A percentile compares a stretch with the other conserved stretches of the same genome.
Conservation (phyloP, 2,113 vertebrate genomes). For the Chionis minor region DNA sequence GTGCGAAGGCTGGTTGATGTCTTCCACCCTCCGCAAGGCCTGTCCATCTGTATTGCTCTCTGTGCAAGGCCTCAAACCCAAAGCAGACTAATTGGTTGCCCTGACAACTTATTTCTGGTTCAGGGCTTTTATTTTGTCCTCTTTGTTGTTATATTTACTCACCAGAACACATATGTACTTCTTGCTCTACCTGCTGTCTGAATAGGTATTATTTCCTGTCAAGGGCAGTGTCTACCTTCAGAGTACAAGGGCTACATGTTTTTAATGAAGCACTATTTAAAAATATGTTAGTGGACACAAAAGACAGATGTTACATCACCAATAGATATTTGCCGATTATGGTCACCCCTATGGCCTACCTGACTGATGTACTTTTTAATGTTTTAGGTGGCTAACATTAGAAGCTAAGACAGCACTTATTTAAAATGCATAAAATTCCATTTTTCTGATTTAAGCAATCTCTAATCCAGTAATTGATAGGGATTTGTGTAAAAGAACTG, state of each 20-base stretch:
- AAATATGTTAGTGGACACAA: not conserved
- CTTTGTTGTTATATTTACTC: not conserved
- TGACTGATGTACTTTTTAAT: not conserved
- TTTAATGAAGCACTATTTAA: not conserved
- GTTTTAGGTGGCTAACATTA: not conserved
- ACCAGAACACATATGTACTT: not conserved
- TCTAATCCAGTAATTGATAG: not conserved
- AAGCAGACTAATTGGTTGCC: not conserved
- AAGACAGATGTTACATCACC: not conserved
- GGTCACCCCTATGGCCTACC: not conserved
- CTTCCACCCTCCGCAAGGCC: not conserved
- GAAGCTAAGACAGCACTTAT: not conserved
- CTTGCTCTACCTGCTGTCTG: not conserved
- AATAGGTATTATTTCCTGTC: not conserved
- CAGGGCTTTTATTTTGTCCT: not conserved
- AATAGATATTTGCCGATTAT: not conserved
- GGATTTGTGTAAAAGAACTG: not conserved
- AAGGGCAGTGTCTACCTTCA: not conserved
- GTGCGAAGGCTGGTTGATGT: not conserved
- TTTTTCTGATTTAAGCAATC: not conserved
- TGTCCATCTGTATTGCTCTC: not conserved
- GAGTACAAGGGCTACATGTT: not conserved
- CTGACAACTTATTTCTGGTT: slow-evolving; percentile 14
- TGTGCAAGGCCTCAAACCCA: not conserved
- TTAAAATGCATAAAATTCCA: not conserved